A percentile compares a stretch with the other conserved stretches of the same genome.
These are phyloP conservation scores for Papilio aristodemus DNA, from an alignment of 1,140 invertebrate genomes.

Conservation along the genomic window DNA sequence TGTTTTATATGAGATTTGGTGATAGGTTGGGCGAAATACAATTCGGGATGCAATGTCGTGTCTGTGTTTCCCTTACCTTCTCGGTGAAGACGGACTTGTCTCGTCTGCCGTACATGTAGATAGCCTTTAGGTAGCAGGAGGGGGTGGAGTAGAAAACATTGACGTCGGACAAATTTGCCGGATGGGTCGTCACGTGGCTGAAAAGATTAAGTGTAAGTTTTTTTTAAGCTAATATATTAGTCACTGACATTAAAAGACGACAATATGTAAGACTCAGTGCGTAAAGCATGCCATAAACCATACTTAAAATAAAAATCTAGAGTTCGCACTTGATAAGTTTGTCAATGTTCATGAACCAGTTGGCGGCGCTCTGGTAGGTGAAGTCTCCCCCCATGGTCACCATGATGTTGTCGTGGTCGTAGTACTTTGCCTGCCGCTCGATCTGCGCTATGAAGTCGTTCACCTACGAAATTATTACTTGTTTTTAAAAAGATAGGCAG, in stretches of 20 bases:
- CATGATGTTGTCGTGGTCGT: conserved; percentile 87
- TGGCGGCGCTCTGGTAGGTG: conserved; percentile 81
- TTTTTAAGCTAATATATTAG: too few species aligned
- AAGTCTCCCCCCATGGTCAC: conserved; percentile 96
- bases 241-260: too few species aligned
- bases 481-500: too few species aligned
- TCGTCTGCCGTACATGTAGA: conserved; percentile 62
- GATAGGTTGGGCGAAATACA: too few species aligned
- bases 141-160: conserved; percentile 90
- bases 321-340: conserved; percentile 85
- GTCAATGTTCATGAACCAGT: conserved; percentile 86
- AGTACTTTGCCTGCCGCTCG: conserved; percentile 78
- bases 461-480: conserved; percentile 77
- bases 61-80: conserved; percentile 68
- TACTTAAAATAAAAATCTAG: neutral
- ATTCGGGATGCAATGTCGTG: too few species aligned
- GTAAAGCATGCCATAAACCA: too few species aligned
- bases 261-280: too few species aligned
- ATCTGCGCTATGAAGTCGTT: conserved; percentile 76
- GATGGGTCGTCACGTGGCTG: conserved; percentile 81
- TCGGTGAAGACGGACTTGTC: conserved; percentile 77
- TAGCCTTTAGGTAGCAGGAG: conserved; percentile 86
- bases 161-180: conserved; percentile 80
- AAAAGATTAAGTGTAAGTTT: too few species aligned
- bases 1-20: too few species aligned